phyloP scores from a whole-genome alignment of 2,888 invertebrate species.

The Sinodicranocentrus sp. region DNA sequence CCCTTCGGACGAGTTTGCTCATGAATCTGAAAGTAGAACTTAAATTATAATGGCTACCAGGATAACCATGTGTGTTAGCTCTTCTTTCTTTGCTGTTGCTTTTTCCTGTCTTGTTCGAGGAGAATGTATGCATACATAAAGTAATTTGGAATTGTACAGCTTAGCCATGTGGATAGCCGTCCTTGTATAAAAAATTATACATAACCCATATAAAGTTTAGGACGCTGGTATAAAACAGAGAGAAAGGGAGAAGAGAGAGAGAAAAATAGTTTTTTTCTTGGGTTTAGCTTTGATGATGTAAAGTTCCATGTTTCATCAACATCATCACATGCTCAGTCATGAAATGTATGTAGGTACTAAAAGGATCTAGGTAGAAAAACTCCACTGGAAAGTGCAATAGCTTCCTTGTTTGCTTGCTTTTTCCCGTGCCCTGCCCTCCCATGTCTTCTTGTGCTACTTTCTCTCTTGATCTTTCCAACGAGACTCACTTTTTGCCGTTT shows the following conservation, averaged over 20 bases:
- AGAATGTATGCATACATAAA: conserved; percentile 32
- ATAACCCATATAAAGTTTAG: no score
- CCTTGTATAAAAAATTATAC: no score
- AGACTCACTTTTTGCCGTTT: conserved; percentile 17
- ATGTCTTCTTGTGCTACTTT: conserved; percentile 38
- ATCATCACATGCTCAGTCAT: conserved; percentile 14
- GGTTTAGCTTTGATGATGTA: conserved; percentile 26
- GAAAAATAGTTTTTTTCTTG: neutral
- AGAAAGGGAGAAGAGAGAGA: neutral
- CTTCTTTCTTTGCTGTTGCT: neutral
- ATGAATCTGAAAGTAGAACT: conserved; percentile 60
- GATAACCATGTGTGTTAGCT: neutral
- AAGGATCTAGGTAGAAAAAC: no score
- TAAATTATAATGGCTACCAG: conserved; percentile 49
- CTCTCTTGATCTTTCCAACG: conserved; percentile 36
- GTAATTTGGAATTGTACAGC: conserved; percentile 5
- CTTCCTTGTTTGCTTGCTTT: conserved; percentile 22
- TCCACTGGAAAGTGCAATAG: neutral
- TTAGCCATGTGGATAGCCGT: neutral
- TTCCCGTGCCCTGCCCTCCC: conserved; percentile 1
- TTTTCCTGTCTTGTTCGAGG: neutral
- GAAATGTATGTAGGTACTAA: neutral
- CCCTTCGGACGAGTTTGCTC: conserved; percentile 63
- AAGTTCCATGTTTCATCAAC: conserved; percentile 36
- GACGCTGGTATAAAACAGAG: neutral